A percentile compares a stretch with the other conserved stretches of the same genome.
phyloP scores from a whole-genome alignment of 2,113 vertebrate genomes.

The Sciurus niger region DNA sequence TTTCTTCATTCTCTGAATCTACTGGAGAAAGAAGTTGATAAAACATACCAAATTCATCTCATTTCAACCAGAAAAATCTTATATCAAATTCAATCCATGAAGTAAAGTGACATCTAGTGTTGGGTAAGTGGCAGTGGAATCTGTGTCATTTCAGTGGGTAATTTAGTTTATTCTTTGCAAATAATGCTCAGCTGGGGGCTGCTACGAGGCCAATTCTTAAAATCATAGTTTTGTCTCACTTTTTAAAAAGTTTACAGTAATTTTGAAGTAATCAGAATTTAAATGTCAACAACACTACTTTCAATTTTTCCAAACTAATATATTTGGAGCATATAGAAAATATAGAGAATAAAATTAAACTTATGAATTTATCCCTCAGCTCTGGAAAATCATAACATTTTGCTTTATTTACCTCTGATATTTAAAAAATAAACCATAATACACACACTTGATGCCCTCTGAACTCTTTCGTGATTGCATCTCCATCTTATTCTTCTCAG shows the following conservation, averaged over 20 bases:
- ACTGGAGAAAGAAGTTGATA: neutral
- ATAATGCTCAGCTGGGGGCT: neutral
- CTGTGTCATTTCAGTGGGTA: neutral
- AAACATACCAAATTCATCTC: neutral
- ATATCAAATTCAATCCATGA: constrained; percentile 9
- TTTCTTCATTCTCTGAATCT: neutral
- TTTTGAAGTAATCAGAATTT: constrained; percentile 49
- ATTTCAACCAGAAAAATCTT: neutral
- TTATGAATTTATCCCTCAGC: neutral
- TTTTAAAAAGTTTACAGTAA: neutral
- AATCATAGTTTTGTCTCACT: neutral
- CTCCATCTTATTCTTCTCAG: constrained; percentile 49
- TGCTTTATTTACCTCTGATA: neutral
- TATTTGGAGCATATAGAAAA: constrained; percentile 17
- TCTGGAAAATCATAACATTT: constrained; percentile 3
- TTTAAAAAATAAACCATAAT: neutral
- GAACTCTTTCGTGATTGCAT: constrained; percentile 36
- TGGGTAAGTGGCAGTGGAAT: constrained; percentile 45
- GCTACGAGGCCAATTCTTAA: neutral
- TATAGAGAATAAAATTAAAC: neutral
- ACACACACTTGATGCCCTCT: neutral
- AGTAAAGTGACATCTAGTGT: constrained; percentile 65
- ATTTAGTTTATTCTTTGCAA: neutral
- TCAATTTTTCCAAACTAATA: constrained; percentile 59
- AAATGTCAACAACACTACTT: neutral